Conservation (phyloP, 2,113 vertebrate genomes). For the Rhea americana region DNA sequence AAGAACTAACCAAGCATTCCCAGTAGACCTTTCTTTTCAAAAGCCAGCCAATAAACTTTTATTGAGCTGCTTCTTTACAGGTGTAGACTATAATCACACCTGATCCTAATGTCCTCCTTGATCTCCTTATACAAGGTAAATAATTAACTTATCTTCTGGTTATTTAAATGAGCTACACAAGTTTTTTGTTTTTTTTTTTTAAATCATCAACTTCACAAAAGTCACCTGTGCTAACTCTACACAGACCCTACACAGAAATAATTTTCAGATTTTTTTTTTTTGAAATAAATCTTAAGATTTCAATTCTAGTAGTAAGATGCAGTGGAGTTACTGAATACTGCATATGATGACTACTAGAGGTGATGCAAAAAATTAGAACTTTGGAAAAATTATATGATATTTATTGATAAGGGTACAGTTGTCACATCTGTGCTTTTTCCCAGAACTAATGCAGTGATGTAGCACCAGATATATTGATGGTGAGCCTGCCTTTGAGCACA, state of each 20-base stretch:
- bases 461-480: too few species aligned
- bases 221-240: neutral
- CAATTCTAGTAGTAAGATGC: neutral
- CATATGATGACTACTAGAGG: neutral
- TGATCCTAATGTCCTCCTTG: neutral
- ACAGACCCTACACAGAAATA: neutral
- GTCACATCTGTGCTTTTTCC: neutral
- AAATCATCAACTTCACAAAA: neutral
- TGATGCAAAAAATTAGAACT: neutral
- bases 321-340: neutral
- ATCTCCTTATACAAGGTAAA: neutral
- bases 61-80: neutral
- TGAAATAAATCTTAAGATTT: neutral
- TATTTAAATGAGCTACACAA: neutral
- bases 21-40: neutral
- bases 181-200: rapidly evolving
- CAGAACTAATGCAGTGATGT: neutral
- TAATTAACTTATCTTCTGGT: neutral
- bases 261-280: neutral
- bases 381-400: neutral
- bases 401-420: neutral
- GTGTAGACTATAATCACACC: neutral
- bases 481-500: neutral
- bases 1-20: neutral
- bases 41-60: neutral